Conservation (phyloP, 1,140 invertebrate genomes). For the Drosophila sucinea region DNA sequence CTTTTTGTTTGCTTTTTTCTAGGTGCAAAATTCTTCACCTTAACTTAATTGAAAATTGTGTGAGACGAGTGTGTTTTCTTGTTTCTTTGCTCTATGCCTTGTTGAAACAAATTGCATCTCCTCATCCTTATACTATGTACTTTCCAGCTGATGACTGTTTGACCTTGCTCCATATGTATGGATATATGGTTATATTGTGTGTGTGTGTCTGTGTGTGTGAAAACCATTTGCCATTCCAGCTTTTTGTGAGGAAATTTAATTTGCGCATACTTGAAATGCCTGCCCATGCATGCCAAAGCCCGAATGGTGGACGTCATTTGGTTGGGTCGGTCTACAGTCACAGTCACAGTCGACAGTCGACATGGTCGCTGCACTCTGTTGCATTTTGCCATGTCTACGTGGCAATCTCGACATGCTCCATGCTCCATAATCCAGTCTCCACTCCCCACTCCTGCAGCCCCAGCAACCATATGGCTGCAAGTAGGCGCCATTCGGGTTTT, state of each 20-base stretch:
- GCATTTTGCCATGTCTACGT: slow-evolving; percentile 45
- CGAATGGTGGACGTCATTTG: slow-evolving; percentile 27
- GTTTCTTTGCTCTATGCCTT: neutral
- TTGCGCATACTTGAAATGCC: slow-evolving; percentile 50
- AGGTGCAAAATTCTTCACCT: slow-evolving; percentile 27
- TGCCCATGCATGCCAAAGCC: slow-evolving; percentile 30
- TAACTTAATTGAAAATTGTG: slow-evolving; percentile 34
- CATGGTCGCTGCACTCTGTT: slow-evolving; percentile 50
- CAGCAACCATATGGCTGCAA: neutral
- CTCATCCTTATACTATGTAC: neutral
- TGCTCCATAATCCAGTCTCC: neutral
- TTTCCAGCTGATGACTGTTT: neutral
- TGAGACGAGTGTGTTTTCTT: neutral
- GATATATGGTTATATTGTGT: neutral
- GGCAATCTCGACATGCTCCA: slow-evolving; percentile 15
- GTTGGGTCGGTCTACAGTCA: neutral
- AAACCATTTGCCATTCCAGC: slow-evolving; percentile 16
- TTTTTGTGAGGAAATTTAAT: slow-evolving; percentile 46
- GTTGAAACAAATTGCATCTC: slow-evolving; percentile 17
- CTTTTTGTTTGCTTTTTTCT: neutral
- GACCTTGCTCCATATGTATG: slow-evolving; percentile 12
- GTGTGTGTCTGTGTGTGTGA: slow-evolving; percentile 2
- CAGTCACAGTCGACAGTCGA: neutral
- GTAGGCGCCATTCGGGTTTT: slow-evolving; percentile 37
- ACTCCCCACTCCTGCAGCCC: neutral